These are phyloP conservation scores for Campoplex nolae DNA, from an alignment of 2,888 invertebrate genomes.

Conservation along the genomic window DNA sequence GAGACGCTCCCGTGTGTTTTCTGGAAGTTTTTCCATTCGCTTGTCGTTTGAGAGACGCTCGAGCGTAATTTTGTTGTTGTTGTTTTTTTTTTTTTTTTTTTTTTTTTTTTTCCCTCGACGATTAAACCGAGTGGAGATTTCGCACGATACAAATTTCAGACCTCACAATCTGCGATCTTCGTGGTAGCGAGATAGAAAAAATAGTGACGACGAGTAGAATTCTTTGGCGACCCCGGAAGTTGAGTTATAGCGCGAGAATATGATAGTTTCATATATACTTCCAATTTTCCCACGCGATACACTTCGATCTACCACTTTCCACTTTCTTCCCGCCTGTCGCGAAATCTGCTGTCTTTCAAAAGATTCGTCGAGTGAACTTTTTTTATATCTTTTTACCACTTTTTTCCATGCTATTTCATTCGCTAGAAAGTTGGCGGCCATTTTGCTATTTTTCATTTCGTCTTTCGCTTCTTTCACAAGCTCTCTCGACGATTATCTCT, in stretches of 20 bases:
- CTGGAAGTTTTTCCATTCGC: constrained; percentile 22
- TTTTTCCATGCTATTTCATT: not conserved
- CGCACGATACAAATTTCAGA: constrained; percentile 55
- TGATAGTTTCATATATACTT: not conserved
- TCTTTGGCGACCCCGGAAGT: not conserved
- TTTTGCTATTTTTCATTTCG: not conserved
- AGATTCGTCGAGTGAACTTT: not conserved
- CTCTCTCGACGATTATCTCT: constrained; percentile 65
- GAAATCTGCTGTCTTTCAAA: not conserved
- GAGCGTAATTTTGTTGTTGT: not conserved
- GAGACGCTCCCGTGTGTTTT: not conserved
- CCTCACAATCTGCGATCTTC: not conserved
- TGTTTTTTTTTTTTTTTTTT: no score
- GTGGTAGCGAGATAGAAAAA: not conserved
- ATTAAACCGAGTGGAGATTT: constrained; percentile 12
- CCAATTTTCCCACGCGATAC: constrained; percentile 43
- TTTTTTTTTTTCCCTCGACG: not conserved
- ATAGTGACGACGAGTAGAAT: not conserved
- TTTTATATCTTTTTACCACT: not conserved
- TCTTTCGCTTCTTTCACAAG: constrained; percentile 25
- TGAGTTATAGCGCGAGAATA: not conserved
- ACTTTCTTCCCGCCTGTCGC: not conserved
- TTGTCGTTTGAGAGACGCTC: not conserved
- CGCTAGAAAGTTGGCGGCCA: not conserved
- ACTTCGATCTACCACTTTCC: not conserved